Percentiles rank a stretch among this genome's conserved stretches.
phyloP scores from a whole-genome alignment of 2,888 invertebrate species.

The Timema podura region DNA sequence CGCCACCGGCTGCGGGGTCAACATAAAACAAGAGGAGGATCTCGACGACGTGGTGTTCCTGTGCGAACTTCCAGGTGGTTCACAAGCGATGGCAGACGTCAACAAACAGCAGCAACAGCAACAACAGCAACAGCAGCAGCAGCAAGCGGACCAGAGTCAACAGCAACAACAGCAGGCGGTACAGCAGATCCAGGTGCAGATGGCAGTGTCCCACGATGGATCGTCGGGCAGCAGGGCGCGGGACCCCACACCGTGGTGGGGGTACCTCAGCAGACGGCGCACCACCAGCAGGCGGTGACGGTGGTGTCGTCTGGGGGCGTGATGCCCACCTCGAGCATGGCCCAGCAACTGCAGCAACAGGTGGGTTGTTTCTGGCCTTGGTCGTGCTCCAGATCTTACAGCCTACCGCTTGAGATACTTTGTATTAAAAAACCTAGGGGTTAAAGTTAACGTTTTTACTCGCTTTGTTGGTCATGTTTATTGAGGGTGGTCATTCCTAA shows the following conservation, averaged over 20 bases:
- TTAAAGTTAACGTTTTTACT: no score
- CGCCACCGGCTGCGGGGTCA: background rate
- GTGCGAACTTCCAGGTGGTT: background rate
- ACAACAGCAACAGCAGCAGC: conserved; percentile 41
- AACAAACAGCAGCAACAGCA: conserved; percentile 39
- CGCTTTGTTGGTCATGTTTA: no score
- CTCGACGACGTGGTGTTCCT: background rate
- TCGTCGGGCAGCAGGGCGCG: conserved; percentile 12
- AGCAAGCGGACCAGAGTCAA: conserved; percentile 29
- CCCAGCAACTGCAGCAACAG: conserved; percentile 22
- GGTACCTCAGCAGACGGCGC: conserved; percentile 18
- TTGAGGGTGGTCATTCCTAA: no score
- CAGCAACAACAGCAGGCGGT: conserved; percentile 40
- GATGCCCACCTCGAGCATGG: conserved; percentile 23
- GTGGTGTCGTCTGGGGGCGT: conserved; percentile 25
- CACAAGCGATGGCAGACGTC: conserved; percentile 21
- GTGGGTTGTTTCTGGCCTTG: background rate
- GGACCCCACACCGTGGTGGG: conserved; percentile 20
- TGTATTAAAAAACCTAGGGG: no score
- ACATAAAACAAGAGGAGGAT: background rate
- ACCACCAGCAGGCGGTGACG: conserved; percentile 22
- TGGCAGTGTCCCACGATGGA: conserved; percentile 14
- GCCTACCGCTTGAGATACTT: no score
- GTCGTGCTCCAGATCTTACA: no score
- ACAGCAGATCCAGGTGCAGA: conserved; percentile 32